Evolutionary conservation across 2,888 invertebrate genomes (phyloP).

Genomic region (Andricus curvator): DNA sequence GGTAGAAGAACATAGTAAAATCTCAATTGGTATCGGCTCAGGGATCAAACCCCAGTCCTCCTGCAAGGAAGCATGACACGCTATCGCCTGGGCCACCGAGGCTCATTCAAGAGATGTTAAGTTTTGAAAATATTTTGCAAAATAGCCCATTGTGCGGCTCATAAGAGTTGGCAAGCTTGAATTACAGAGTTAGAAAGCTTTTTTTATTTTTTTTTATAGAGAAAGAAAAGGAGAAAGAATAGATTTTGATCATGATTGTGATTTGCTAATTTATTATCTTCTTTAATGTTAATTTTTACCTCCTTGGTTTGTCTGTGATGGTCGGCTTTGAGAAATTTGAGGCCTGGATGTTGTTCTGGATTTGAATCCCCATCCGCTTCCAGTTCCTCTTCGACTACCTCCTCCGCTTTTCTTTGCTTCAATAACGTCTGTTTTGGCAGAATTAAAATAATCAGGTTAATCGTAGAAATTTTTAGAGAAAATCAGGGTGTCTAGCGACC

Average conservation of each 20-base stretch:
- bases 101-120: too few species aligned
- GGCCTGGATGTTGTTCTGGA: constrained; percentile 50
- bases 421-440: constrained; percentile 40
- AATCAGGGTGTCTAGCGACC: neutral
- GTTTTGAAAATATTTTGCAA: too few species aligned
- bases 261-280: neutral
- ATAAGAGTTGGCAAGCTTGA: neutral
- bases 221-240: neutral
- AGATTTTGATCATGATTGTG: neutral
- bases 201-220: neutral
- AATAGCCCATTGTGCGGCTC: too few species aligned
- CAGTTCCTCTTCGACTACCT: constrained; percentile 58
- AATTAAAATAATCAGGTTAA: constrained; percentile 17
- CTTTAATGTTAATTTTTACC: neutral
- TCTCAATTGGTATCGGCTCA: too few species aligned
- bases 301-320: constrained; percentile 44
- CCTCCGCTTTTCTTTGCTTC: constrained; percentile 61
- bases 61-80: too few species aligned
- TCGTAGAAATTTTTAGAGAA: constrained; percentile 17
- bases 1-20: too few species aligned
- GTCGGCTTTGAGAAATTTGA: constrained; percentile 42
- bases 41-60: too few species aligned
- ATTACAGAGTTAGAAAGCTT: neutral
- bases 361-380: constrained; percentile 58
- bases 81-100: too few species aligned